Evolutionary conservation across 92 coral and sea anemone species (phyloP).

Genomic region (Phenganax subtilis): DNA sequence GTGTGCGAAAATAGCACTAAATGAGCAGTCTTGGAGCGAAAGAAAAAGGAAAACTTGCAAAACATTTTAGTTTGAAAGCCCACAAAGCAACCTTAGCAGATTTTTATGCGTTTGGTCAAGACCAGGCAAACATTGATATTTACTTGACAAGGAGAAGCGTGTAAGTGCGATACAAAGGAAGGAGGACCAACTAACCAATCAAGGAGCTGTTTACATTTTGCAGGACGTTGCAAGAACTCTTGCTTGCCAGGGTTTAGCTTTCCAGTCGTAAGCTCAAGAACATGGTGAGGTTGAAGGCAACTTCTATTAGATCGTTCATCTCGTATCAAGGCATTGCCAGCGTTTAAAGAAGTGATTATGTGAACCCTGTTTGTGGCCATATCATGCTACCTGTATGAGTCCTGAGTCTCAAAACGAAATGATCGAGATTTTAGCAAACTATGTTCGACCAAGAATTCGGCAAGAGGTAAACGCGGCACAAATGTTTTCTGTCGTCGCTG

Average conservation of each 20-base stretch:
- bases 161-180: background rate
- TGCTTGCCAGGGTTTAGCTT: background rate
- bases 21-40: slow-evolving; percentile 8
- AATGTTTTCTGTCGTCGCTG: slow-evolving; percentile 9
- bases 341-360: background rate
- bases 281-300: slow-evolving; percentile 6
- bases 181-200: background rate
- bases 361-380: slow-evolving; percentile 3
- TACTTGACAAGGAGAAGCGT: too few species aligned
- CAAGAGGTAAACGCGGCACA: background rate
- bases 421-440: slow-evolving; percentile 8
- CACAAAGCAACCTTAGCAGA: background rate
- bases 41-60: slow-evolving; percentile 5
- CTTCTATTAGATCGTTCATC: background rate
- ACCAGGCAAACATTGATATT: too few species aligned
- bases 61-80: background rate
- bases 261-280: background rate
- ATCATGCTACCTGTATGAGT: slow-evolving; percentile 1
- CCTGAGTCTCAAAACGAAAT: slow-evolving; percentile 9
- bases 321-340: slow-evolving; percentile 20
- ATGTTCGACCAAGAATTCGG: background rate
- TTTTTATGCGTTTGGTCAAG: too few species aligned
- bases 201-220: background rate
- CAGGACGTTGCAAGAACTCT: background rate
- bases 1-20: background rate